Evolutionary conservation across 2,888 invertebrate genomes (phyloP).

Genomic region (Liodrosophila aerea): DNA sequence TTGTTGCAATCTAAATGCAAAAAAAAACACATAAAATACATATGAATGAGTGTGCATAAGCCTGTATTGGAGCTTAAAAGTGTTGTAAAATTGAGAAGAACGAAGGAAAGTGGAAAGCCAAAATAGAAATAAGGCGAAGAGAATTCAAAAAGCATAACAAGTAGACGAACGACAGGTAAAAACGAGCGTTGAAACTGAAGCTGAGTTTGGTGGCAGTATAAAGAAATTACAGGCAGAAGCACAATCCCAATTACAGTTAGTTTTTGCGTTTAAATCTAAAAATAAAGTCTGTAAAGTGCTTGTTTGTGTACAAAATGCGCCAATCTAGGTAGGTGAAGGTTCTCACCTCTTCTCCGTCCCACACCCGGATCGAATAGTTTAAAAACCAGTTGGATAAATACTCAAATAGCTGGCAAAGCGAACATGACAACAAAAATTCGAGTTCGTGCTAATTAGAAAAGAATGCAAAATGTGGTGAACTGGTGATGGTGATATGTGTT

Average conservation of each 20-base stretch:
- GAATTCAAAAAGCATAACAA: constrained; percentile 53
- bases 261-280: constrained; percentile 53
- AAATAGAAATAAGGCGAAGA: constrained; percentile 54
- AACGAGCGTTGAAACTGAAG: constrained; percentile 24
- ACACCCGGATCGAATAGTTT: constrained; percentile 4
- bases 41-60: background rate
- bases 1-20: constrained; percentile 18
- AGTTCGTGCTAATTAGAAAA: constrained; percentile 71
- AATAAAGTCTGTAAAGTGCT: constrained; percentile 29
- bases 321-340: too few relatives aligned
- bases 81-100: constrained; percentile 62
- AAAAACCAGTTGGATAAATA: constrained; percentile 35
- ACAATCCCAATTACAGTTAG: constrained; percentile 62
- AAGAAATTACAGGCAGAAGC: constrained; percentile 39
- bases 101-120: constrained; percentile 55
- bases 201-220: constrained; percentile 49
- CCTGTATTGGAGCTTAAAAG: constrained; percentile 33
- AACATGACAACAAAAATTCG: constrained; percentile 56
- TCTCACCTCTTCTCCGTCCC: background rate
- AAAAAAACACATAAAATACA: constrained; percentile 14
- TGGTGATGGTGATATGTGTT: constrained; percentile 48
- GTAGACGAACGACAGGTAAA: constrained; percentile 64
- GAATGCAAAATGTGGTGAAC: constrained; percentile 49
- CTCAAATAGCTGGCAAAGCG: constrained; percentile 8
- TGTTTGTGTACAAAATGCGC: constrained; percentile 28